These are phyloP conservation scores for Slavum lentiscoides DNA, from an alignment of 2,888 invertebrate species.

Conservation along the genomic window DNA sequence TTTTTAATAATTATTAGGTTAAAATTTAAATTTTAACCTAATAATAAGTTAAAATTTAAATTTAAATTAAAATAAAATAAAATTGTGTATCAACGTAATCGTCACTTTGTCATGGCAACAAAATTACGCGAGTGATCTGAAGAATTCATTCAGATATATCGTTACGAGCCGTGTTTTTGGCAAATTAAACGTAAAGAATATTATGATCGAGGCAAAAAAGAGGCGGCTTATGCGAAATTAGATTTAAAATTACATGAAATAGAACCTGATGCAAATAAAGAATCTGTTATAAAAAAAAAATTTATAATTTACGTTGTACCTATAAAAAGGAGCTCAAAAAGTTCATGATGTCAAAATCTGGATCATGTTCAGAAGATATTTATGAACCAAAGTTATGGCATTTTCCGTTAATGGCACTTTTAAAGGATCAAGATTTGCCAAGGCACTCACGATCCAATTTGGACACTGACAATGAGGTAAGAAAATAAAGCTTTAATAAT, in stretches of 20 bases:
- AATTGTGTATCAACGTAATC: too few relatives aligned
- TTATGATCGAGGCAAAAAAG: conserved; percentile 17
- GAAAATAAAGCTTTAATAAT: neutral
- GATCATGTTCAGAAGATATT: neutral
- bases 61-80: too few relatives aligned
- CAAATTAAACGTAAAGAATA: conserved; percentile 13
- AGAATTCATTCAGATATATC: conserved; percentile 18
- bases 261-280: too few relatives aligned
- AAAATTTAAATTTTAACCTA: too few relatives aligned
- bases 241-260: too few relatives aligned
- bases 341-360: neutral
- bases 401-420: conserved; percentile 2
- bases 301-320: neutral
- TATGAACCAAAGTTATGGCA: conserved; percentile 1
- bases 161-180: conserved; percentile 17
- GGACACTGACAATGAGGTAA: conserved; percentile 13
- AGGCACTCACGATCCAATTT: conserved; percentile 14
- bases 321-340: neutral
- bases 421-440: conserved; percentile 10
- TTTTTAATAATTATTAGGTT: too few relatives aligned
- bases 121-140: conserved; percentile 8
- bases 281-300: neutral
- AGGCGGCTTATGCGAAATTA: neutral
- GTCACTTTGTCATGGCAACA: conserved; percentile 1
- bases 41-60: too few relatives aligned